A percentile compares a stretch with the other conserved stretches of the same genome.
phyloP scores from a whole-genome alignment of 1,140 invertebrate genomes.

The Thalassaphorura encarpata region DNA sequence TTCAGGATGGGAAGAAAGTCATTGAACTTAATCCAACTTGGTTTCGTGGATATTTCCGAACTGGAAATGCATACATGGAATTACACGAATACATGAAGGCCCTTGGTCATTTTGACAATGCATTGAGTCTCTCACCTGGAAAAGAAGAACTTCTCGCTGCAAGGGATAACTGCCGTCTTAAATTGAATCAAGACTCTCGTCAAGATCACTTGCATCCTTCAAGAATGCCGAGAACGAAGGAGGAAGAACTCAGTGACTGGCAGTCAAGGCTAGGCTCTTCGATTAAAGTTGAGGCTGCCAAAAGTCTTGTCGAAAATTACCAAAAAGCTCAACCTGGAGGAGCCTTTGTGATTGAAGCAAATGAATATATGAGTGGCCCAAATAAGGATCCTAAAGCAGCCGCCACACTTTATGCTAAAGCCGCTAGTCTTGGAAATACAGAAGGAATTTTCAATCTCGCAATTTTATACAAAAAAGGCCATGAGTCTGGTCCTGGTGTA shows the following conservation, averaged over 20 bases:
- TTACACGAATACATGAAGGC: background rate
- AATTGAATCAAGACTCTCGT: background rate
- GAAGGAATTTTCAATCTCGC: background rate
- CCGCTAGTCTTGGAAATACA: background rate
- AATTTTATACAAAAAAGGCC: background rate
- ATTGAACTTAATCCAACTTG: background rate
- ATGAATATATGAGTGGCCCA: background rate
- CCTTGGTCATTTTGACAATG: background rate
- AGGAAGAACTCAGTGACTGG: background rate
- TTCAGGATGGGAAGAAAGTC: background rate
- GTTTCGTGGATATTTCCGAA: background rate
- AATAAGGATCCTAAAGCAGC: background rate
- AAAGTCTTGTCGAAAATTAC: background rate
- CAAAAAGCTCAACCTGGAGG: no score
- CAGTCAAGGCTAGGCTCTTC: no score
- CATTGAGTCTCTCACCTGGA: background rate
- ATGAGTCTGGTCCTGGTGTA: no score
- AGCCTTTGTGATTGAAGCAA: background rate
- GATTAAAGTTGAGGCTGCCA: no score
- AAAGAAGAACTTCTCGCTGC: background rate
- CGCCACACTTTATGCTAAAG: background rate
- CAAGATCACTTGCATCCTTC: background rate
- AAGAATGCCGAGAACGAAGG: no score
- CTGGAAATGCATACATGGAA: background rate
- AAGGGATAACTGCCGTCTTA: background rate